Evolutionary conservation across 1,140 invertebrate genomes (phyloP).

Genomic region (Lordiphosa collinella): DNA sequence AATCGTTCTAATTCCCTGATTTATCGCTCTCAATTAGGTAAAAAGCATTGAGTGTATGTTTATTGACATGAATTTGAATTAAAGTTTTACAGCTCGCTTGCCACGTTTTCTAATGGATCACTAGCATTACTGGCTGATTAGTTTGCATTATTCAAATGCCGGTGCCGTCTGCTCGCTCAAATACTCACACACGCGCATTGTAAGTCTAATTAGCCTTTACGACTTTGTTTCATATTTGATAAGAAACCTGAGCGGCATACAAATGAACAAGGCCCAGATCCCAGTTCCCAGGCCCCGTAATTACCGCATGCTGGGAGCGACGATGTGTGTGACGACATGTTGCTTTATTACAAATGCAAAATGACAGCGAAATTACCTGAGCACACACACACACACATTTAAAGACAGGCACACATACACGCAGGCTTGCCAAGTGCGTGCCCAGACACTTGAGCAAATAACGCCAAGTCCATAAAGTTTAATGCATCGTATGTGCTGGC

Average conservation of each 20-base stretch:
- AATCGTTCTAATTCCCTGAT: too few relatives aligned
- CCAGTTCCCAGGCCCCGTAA: constrained; percentile 39
- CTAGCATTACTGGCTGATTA: constrained; percentile 51
- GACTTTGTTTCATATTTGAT: constrained; percentile 77
- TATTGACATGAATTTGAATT: constrained; percentile 13
- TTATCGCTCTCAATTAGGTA: neutral
- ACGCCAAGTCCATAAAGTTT: constrained; percentile 49
- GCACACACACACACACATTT: constrained; percentile 7
- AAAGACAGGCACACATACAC: constrained; percentile 9
- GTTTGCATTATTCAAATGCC: constrained; percentile 65
- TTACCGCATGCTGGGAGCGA: constrained; percentile 43
- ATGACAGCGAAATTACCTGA: constrained; percentile 69
- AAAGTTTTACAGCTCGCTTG: constrained; percentile 27
- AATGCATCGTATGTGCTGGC: constrained; percentile 51
- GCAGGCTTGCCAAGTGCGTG: constrained; percentile 28
- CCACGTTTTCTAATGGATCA: constrained; percentile 42
- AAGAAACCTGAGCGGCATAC: constrained; percentile 70
- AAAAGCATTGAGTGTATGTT: neutral
- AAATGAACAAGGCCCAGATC: constrained; percentile 50
- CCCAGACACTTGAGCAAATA: constrained; percentile 52
- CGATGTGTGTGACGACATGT: constrained; percentile 57
- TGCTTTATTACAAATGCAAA: constrained; percentile 77
- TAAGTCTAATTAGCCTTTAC: constrained; percentile 75
- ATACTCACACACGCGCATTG: constrained; percentile 47
- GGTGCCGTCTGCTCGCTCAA: constrained; percentile 9